phyloP scores from a whole-genome alignment of 2,113 vertebrate species.

The Acinonyx jubatus region DNA sequence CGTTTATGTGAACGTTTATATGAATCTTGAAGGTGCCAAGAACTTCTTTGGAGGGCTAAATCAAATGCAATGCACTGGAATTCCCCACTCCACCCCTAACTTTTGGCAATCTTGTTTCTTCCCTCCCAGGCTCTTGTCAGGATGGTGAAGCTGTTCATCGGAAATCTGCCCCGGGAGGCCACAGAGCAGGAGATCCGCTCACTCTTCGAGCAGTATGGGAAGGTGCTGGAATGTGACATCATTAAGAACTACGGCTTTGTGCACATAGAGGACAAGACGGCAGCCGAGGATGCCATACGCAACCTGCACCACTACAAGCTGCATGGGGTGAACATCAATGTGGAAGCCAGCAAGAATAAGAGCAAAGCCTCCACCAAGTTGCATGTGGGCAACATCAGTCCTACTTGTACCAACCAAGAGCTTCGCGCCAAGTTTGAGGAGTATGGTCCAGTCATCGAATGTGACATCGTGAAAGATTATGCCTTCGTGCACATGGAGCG shows the following conservation, averaged over 20 bases:
- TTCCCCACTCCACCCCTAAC: neutral
- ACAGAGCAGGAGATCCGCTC: slow-evolving; percentile 94
- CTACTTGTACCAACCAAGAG: slow-evolving; percentile 94
- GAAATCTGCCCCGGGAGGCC: slow-evolving; percentile 93
- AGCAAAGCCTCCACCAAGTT: slow-evolving; percentile 95
- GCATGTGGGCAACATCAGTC: slow-evolving; percentile 95
- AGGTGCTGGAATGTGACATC: slow-evolving; percentile 95
- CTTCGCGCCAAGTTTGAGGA: slow-evolving; percentile 96
- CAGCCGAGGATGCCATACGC: slow-evolving; percentile 94
- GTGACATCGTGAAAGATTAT: slow-evolving; percentile 98
- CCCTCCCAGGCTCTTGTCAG: slow-evolving; percentile 75
- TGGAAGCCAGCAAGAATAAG: slow-evolving; percentile 95
- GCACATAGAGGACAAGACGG: slow-evolving; percentile 94
- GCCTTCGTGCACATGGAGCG: slow-evolving; percentile 99
- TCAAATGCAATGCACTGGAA: neutral
- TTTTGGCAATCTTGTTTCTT: slow-evolving; percentile 15
- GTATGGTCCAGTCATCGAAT: slow-evolving; percentile 95
- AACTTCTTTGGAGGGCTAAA: neutral
- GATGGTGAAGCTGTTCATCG: slow-evolving; percentile 98
- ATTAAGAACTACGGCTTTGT: slow-evolving; percentile 98
- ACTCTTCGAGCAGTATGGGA: slow-evolving; percentile 96
- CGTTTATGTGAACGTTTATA: neutral
- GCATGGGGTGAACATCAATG: slow-evolving; percentile 96
- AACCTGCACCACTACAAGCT: slow-evolving; percentile 97
- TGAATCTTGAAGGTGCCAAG: neutral